These are phyloP conservation scores for Crepidodera aurea DNA, from an alignment of 2,888 invertebrate genomes.

Conservation along the genomic window DNA sequence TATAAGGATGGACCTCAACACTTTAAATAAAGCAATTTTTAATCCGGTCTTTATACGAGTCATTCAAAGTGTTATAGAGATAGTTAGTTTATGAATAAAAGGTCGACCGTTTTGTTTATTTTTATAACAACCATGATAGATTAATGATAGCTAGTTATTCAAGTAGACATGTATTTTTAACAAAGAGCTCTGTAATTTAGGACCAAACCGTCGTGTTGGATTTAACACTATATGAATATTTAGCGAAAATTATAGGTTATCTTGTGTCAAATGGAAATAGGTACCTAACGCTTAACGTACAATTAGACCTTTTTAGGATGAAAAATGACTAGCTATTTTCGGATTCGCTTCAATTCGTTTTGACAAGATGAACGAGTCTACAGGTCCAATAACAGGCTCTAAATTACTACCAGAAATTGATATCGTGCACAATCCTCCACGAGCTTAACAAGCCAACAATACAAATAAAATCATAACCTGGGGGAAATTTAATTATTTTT, in stretches of 20 bases:
- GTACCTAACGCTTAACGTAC: constrained; percentile 12
- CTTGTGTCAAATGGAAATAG: constrained; percentile 12
- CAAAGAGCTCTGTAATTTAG: constrained; percentile 20
- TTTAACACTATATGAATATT: constrained; percentile 26
- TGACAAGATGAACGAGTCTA: constrained; percentile 15
- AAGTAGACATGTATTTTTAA: constrained; percentile 16
- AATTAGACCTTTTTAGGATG: constrained; percentile 19
- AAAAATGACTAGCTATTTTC: constrained; percentile 6
- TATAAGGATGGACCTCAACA: not conserved
- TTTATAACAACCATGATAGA: constrained; percentile 21
- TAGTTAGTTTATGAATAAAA: not conserved
- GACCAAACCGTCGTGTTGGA: constrained; percentile 15
- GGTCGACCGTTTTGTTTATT: constrained; percentile 15
- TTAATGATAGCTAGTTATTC: constrained; percentile 21
- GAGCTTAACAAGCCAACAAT: not conserved
- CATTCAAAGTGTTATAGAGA: not conserved
- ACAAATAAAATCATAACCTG: not conserved
- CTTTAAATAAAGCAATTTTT: constrained; percentile 4
- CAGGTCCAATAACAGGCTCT: not conserved
- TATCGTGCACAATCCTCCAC: constrained; percentile 1
- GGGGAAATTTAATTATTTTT: not conserved
- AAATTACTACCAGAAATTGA: constrained; percentile 10
- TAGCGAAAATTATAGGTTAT: constrained; percentile 24
- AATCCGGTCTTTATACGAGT: not conserved
- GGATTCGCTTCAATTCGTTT: constrained; percentile 15